A percentile compares a stretch with the other conserved stretches of the same genome.
Evolutionary conservation across 2,797 vertebrate genomes (phyloP).

Genomic region (Sparidentex hasta): DNA sequence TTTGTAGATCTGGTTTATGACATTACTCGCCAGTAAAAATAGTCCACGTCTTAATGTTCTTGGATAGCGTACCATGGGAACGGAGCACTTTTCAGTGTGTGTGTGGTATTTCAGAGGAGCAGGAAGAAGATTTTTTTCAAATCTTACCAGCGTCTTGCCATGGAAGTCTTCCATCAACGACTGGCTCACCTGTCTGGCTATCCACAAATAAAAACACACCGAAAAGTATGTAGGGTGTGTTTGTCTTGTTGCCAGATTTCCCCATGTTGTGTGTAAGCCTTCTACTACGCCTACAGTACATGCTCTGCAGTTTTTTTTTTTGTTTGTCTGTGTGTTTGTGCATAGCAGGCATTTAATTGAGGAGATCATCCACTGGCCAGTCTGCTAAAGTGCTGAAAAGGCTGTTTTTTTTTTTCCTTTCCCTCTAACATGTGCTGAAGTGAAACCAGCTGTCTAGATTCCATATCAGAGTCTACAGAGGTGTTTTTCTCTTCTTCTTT

Average conservation of each 20-base stretch:
- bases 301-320: constrained; percentile 27
- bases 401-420: constrained; percentile 35
- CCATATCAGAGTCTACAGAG: constrained; percentile 46
- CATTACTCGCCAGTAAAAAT: constrained; percentile 42
- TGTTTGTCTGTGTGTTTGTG: constrained; percentile 53
- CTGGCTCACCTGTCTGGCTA: constrained; percentile 52
- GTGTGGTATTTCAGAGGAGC: constrained; percentile 37
- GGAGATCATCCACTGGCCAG: constrained; percentile 45
- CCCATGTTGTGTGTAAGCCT: constrained; percentile 38
- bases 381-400: constrained; percentile 67
- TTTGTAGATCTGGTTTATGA: constrained; percentile 35
- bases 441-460: constrained; percentile 59
- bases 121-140: constrained; percentile 24
- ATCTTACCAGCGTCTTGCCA: constrained; percentile 58
- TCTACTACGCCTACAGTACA: constrained; percentile 39
- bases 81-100: constrained; percentile 5
- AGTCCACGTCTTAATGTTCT: constrained; percentile 29
- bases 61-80: constrained; percentile 37
- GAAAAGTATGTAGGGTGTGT: constrained; percentile 60
- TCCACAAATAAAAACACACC: constrained; percentile 29
- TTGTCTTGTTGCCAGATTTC: constrained; percentile 48
- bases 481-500: neutral
- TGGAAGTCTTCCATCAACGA: constrained; percentile 67
- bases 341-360: constrained; percentile 63
- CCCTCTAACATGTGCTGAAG: constrained; percentile 46